Percentiles rank a stretch among this genome's conserved stretches.
These are phyloP conservation scores for Andricus grossulariae DNA, from an alignment of 1,140 invertebrate species.

Conservation along the genomic window DNA sequence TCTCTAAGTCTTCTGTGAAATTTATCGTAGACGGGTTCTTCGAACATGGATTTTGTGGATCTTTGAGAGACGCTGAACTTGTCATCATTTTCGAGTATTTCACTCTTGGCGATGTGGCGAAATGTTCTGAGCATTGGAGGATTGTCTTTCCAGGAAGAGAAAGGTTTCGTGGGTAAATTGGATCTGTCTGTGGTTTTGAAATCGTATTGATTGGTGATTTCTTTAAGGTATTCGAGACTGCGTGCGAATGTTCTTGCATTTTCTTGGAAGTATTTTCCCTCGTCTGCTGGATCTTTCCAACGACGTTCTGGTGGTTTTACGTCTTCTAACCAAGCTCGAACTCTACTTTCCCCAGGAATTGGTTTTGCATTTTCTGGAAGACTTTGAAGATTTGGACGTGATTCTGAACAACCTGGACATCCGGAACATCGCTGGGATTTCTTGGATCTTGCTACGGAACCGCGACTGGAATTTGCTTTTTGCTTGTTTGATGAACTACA, in stretches of 20 bases:
- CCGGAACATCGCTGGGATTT: slow-evolving; percentile 76
- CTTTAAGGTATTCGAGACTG: slow-evolving; percentile 63
- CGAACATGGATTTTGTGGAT: slow-evolving; percentile 69
- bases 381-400: slow-evolving; percentile 50
- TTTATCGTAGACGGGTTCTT: slow-evolving; percentile 58
- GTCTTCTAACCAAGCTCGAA: slow-evolving; percentile 87
- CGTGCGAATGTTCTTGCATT: slow-evolving; percentile 55
- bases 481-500: slow-evolving; percentile 59
- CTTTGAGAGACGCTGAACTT: slow-evolving; percentile 57
- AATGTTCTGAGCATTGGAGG: slow-evolving; percentile 63
- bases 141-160: slow-evolving; percentile 60
- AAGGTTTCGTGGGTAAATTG: slow-evolving; percentile 36
- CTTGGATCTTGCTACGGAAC: slow-evolving; percentile 52
- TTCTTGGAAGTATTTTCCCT: slow-evolving; percentile 58
- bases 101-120: slow-evolving; percentile 63
- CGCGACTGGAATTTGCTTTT: slow-evolving; percentile 46
- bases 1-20: slow-evolving; percentile 45
- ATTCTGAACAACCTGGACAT: slow-evolving; percentile 80
- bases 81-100: slow-evolving; percentile 67
- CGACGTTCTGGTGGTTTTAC: slow-evolving; percentile 73
- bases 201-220: slow-evolving; percentile 57
- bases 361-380: slow-evolving; percentile 49
- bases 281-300: slow-evolving; percentile 58
- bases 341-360: slow-evolving; percentile 80
- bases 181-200: slow-evolving; percentile 40